Conservation (phyloP, 2,888 invertebrate genomes). For the Archaeoteleia sp. region DNA sequence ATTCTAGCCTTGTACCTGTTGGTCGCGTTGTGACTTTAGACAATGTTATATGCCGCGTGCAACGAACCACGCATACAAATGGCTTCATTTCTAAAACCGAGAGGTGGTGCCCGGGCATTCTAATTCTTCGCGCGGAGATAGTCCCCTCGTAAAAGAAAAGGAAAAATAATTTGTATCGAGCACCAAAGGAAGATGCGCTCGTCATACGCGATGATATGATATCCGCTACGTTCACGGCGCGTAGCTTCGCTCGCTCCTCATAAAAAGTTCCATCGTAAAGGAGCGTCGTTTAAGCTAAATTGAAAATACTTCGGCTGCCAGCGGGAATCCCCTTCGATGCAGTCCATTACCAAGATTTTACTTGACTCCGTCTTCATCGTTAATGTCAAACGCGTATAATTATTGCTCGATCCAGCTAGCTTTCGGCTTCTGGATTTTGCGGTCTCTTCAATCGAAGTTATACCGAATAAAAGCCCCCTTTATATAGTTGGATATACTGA, state of each 20-base stretch:
- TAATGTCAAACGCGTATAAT: conserved; percentile 21
- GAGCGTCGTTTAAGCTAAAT: conserved; percentile 20
- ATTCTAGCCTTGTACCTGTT: not conserved
- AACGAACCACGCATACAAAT: conserved; percentile 64
- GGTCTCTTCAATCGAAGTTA: conserved; percentile 16
- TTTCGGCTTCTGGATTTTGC: conserved; percentile 17
- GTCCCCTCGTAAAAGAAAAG: conserved; percentile 24
- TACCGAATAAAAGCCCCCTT: conserved; percentile 10
- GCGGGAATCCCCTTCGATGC: not conserved
- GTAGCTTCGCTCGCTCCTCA: conserved; percentile 35
- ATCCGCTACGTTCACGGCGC: conserved; percentile 19
- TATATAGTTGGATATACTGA: not conserved
- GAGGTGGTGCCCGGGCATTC: conserved; percentile 23
- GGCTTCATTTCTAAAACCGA: conserved; percentile 59
- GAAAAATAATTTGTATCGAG: not conserved
- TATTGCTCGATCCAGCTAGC: conserved; percentile 16
- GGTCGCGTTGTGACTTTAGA: conserved; percentile 10
- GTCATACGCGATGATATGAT: conserved; percentile 29
- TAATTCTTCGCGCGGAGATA: conserved; percentile 27
- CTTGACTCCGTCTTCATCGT: conserved; percentile 10
- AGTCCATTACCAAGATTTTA: not conserved
- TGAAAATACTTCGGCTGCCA: conserved; percentile 15
- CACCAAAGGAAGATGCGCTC: conserved; percentile 1
- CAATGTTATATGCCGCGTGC: conserved; percentile 22
- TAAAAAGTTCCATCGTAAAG: conserved; percentile 38